Evolutionary conservation across 2,113 vertebrate species (phyloP), one percentile per base, ranked within the genome.

Genomic region (Nanger granti): DNA sequence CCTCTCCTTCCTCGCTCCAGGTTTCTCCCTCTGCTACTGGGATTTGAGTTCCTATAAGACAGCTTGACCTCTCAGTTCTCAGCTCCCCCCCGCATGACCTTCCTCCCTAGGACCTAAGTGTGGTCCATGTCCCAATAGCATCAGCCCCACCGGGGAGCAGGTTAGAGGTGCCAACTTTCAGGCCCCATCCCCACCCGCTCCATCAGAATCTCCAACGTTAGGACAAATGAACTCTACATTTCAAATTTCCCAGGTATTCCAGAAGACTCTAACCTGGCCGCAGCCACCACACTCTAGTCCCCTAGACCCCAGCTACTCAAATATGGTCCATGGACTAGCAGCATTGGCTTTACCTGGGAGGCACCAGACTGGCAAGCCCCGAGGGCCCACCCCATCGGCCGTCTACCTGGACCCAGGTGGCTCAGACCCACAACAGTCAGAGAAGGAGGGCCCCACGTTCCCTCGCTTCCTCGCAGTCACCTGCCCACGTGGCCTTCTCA

Each of bases 71-170:
- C 62, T 47, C 60, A 12, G 5, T 15, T 52, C 3, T 52, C 34
- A n/a, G 7, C 0, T 2, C 31, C 87, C 31, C 87, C 49, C 13
- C 0, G 1, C 17, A 24, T 11, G 29, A 44, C 28, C 69, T 15
- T 66, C 37, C 18, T 31, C 57, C 49, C 31, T 20, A 34, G 64
- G 37, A 47, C 28, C 5, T 4, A 10, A 14, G 7, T 2, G 3
- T 28, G 15, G 22, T 22, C 49, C 18, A 2, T 1, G 34, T 15
- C 7, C 76, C 28, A 44, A 49, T 1, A 86, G 47, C 47, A 41
- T 13, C 1, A 5, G 54, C 4, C n/a, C 17, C 34, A 4, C 2
- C 3, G 5, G 18, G 66, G 20, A 62, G 8, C 17, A 4, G 13
- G 18, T n/a, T 29, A 44, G 82, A 83, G 52, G 54, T 24, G n/a